Evolutionary conservation across 2,113 vertebrate genomes (phyloP).

Genomic region (Pterocles gutturalis): DNA sequence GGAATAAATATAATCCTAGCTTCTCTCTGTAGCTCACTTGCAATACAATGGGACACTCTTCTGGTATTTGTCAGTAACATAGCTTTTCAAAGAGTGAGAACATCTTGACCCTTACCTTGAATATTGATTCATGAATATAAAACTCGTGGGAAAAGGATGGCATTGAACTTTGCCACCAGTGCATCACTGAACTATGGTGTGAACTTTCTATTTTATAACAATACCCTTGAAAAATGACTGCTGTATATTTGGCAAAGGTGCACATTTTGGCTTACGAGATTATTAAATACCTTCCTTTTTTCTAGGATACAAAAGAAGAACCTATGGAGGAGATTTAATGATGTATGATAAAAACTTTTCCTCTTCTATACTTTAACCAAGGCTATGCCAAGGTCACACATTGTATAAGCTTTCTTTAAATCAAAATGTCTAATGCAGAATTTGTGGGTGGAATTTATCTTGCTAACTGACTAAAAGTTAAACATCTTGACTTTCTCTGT

Average conservation of each 20-base stretch:
- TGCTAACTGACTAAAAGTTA: not conserved
- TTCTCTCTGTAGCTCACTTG: not conserved
- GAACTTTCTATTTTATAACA: not conserved
- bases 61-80: constrained; percentile 26
- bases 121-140: not conserved
- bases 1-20: not conserved
- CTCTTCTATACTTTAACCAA: not conserved
- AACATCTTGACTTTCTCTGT: constrained; percentile 3
- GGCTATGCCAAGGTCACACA: not conserved
- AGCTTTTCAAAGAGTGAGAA: not conserved
- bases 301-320: not conserved
- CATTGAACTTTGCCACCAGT: not conserved
- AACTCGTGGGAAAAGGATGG: not conserved
- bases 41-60: constrained; percentile 41
- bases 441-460: not conserved
- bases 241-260: not conserved
- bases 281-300: not conserved
- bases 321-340: not conserved
- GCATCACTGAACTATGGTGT: not conserved
- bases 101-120: not conserved
- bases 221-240: not conserved
- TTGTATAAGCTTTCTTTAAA: not conserved
- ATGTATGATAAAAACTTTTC: not conserved
- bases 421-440: not conserved
- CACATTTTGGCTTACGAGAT: not conserved